Conservation (phyloP, 2,113 vertebrate genomes). For the Nycticorax nycticorax region DNA sequence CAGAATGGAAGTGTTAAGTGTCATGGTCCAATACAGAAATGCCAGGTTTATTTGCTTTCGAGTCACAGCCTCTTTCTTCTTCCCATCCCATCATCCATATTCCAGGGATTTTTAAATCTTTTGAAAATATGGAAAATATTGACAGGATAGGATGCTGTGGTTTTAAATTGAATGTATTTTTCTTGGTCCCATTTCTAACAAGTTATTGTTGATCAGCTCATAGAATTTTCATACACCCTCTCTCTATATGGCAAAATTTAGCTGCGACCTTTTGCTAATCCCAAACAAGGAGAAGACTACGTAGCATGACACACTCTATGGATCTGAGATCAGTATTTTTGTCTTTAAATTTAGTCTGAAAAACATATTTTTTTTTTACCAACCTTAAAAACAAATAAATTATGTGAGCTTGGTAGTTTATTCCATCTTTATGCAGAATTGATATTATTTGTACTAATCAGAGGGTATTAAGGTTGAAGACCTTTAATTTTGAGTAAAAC, state of each 20-base stretch:
- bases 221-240: neutral
- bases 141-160: neutral
- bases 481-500: neutral
- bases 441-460: neutral
- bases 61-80: neutral
- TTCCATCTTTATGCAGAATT: neutral
- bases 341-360: neutral
- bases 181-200: neutral
- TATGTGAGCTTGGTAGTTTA: neutral
- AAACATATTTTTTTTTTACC: neutral
- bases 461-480: neutral
- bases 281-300: neutral
- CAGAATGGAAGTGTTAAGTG: neutral
- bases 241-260: neutral
- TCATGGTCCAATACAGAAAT: neutral
- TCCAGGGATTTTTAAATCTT: neutral
- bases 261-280: neutral
- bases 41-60: neutral
- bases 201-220: neutral
- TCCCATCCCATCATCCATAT: neutral
- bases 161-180: neutral
- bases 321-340: neutral
- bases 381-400: neutral
- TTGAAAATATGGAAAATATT: neutral
- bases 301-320: rapidly evolving